Evolutionary conservation across 2,888 invertebrate species (phyloP).

Genomic region (Drosophila paracracens): DNA sequence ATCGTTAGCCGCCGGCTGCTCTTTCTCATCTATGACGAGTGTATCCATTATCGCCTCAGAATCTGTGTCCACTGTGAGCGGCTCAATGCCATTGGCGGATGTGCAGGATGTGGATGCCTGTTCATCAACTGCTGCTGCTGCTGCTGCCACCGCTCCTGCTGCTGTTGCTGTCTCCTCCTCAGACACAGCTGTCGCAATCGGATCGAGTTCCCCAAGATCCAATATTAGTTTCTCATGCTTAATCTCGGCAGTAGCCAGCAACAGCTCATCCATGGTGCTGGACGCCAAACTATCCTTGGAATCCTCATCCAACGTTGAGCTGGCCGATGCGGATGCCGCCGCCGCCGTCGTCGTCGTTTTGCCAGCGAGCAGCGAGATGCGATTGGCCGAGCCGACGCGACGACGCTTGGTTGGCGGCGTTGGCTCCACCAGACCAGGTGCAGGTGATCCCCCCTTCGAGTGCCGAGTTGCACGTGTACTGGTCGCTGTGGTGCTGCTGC

Average conservation of each 20-base stretch:
- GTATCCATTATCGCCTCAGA: neutral
- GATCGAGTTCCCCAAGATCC: slow-evolving; percentile 56
- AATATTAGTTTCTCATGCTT: slow-evolving; percentile 76
- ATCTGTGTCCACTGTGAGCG: slow-evolving; percentile 71
- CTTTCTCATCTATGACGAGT: neutral
- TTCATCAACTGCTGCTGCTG: neutral
- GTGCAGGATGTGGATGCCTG: slow-evolving; percentile 15
- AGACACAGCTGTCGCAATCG: neutral
- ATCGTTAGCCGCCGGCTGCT: neutral
- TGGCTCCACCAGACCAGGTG: slow-evolving; percentile 64
- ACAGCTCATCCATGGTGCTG: slow-evolving; percentile 75
- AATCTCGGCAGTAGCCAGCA: slow-evolving; percentile 71
- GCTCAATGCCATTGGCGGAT: slow-evolving; percentile 60
- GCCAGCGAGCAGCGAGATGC: slow-evolving; percentile 27
- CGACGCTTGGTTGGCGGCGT: slow-evolving; percentile 50
- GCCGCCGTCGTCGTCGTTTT: slow-evolving; percentile 50
- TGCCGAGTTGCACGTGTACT: slow-evolving; percentile 77
- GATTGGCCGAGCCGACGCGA: slow-evolving; percentile 56
- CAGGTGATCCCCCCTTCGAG: slow-evolving; percentile 73
- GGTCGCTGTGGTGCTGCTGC: slow-evolving; percentile 41
- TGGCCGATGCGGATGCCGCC: slow-evolving; percentile 39
- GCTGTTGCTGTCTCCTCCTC: neutral
- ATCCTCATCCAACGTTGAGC: slow-evolving; percentile 74
- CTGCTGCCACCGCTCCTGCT: neutral
- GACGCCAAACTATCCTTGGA: slow-evolving; percentile 83